Base-by-base conservation (phyloP, 2,797 vertebrate genomes). In the Rhinatrema bivittatum region DNA sequence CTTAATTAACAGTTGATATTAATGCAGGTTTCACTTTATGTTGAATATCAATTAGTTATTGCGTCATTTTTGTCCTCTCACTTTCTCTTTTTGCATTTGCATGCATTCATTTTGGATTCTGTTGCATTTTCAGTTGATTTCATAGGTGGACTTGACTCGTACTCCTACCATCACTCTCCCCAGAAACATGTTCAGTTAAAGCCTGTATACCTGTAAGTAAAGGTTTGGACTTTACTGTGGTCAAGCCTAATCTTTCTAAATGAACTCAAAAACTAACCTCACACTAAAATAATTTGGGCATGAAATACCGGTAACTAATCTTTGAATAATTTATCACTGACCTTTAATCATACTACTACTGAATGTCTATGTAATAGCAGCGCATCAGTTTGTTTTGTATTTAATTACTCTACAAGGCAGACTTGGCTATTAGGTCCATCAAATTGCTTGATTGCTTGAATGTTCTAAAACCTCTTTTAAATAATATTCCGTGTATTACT, bases 111-210 rank as follows among this genome's bases (percentile, higher is more conserved):
- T 56, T 62, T 47, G 56, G 56, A 65, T 68, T 77, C 20, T 33
- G 58, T 78, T 84, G 65, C 79, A 44, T 80, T 81, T 78, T 65
- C 81, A 84, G 77, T 84, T 82, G 76, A 84, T 74, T 84, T 85
- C 74, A 76, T 85, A 81, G 79, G 74, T 1, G 78, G 74, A 77
- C 72, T 84, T 79, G 77, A 80, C 42, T 68, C 63, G 63, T 68
- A 74, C 63, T 69, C 74, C 70, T 74, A 72, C 68, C 74, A 61
- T 56, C 72, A 68, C 32, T 65, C 61, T 52, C 65, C 65, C 68
- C 75, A 75, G 72, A 77, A 84, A 59, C 77, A 80, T 81, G 68
- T 80, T 82, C 76, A 76, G 58, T 79, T 85, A 85, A 83, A 82
- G 74, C 81, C 79, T 41, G 70, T 82, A 74, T 79, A 70, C 64